Evolutionary conservation across 2,888 invertebrate genomes (phyloP), one percentile per base, ranked within the genome.

Genomic region (Alloscopus bannaensis): DNA sequence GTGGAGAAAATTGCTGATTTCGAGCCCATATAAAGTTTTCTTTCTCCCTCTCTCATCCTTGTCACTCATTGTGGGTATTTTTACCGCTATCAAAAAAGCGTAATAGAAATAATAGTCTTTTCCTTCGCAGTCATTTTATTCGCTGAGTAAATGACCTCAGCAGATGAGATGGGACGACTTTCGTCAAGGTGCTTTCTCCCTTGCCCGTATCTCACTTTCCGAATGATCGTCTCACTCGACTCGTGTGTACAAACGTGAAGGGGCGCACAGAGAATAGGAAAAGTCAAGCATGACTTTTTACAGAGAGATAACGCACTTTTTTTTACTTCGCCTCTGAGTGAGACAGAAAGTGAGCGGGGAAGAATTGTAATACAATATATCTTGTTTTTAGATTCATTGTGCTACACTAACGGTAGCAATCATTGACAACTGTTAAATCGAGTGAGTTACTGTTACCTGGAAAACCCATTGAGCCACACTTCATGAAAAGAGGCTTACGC

Each of bases 1-100:
- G 52, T 22, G 55, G 52, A 71, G 66, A 79, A 79, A 72, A 79
- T 79, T 79, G 65, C 71, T 79, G 78, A 79, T 79, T 72, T 71
- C 65, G 40, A 71, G 66, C 59, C 71, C 76, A 68, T 70, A 62
- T 64, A n/a, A 16, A n/a, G n/a, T n/a, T n/a, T n/a, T n/a, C n/a
- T n/a, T n/a, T n/a, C n/a, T n/a, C n/a, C n/a, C n/a, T n/a, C 64
- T 69, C 60, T 55, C 78, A 71, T 79, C 71, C 71, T 72, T 71
- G 78, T 79, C 78, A 79, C 31, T 66, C 78, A 64, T 79, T 66
- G 50, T 60, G 59, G 66, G 52, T 55, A 42, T 57, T 71, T 79
- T 66, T 65, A 28, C 60, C 71, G n/a, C 70, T 59, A 71, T 79
- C 71, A 79, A 66, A 79, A 71, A n/a, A n/a, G n/a, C 42, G 50